Evolutionary conservation across 2,797 vertebrate genomes (phyloP).

Genomic region (Sebastes steindachneri): DNA sequence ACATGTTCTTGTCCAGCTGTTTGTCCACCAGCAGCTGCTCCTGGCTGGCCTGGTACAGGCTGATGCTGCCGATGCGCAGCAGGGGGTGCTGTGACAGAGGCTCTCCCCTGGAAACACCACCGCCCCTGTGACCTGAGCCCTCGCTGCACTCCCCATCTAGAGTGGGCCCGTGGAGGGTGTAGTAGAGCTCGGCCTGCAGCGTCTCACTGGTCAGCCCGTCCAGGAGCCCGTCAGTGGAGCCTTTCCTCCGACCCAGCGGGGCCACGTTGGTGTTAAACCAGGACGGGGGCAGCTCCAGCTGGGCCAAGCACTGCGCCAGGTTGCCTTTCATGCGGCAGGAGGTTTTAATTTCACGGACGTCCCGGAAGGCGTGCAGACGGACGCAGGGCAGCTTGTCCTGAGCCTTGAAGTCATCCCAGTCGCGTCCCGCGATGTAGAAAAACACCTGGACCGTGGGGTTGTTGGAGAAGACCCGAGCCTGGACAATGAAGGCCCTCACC

Average conservation of each 20-base stretch:
- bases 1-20: constrained; percentile 91
- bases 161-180: constrained; percentile 90
- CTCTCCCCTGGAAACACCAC: constrained; percentile 80
- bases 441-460: constrained; percentile 93
- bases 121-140: constrained; percentile 69
- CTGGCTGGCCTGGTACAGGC: constrained; percentile 89
- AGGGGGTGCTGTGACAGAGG: constrained; percentile 92
- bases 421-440: constrained; percentile 95
- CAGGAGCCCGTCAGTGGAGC: constrained; percentile 80
- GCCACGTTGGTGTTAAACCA: constrained; percentile 93
- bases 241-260: constrained; percentile 87
- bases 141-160: constrained; percentile 87
- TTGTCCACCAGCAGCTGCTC: constrained; percentile 91
- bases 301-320: constrained; percentile 93
- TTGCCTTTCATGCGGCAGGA: constrained; percentile 92
- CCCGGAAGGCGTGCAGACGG: constrained; percentile 92
- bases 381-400: constrained; percentile 93
- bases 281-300: constrained; percentile 90
- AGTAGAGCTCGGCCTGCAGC: constrained; percentile 94
- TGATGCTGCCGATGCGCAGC: constrained; percentile 96
- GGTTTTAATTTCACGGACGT: constrained; percentile 91
- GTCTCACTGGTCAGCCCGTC: constrained; percentile 85
- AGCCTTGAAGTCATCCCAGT: constrained; percentile 95
- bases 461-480: constrained; percentile 89
- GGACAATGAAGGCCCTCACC: constrained; percentile 95